Evolutionary conservation across 2,888 invertebrate species (phyloP), one percentile per base, ranked within the genome.

Genomic region (Hyles lineata): DNA sequence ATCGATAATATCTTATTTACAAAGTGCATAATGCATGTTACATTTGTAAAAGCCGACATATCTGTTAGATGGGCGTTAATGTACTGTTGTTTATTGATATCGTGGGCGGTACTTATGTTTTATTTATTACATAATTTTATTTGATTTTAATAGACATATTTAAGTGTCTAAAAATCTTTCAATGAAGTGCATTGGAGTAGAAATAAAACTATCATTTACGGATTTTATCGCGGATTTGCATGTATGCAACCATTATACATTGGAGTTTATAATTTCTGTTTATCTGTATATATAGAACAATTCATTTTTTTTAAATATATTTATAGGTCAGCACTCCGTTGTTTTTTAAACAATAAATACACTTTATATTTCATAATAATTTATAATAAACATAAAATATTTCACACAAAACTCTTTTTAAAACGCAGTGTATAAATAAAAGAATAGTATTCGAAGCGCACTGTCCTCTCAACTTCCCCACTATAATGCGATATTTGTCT

Each of bases 401-500:
- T 6, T n/a, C 17, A n/a, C 19, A 52, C 55, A n/a, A n/a, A 6
- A 55, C 55, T 55, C 55, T 55, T 55, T 55, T 55, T 55, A 55
- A 11, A 43, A 4, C n/a, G 55, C 55, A 55, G 55, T n/a, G n/a
- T 63, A 67, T 43, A 67, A 67, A 67, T 67, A 67, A 50, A 67
- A 67, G 67, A 43, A 50, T 9, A 15, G 43, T 43, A 63, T 67
- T 50, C 23, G 43, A 55, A 32, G 25, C 32, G 52, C 78, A 77
- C 77, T 79, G 76, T 81, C 85, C 75, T 84, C 84, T 84, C 82
- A 84, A 82, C 80, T 78, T 75, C 71, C 82, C 83, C 84, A 87
- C 86, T 83, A 82, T 88, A 84, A 82, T 83, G 81, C 82, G 85
- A 82, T 82, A 82, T 87, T 83, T 85, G 82, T 92, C 88, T 80